Percentiles rank a stretch among this genome's conserved stretches.
phyloP scores from a whole-genome alignment of 92 coral and sea anemone species.

The Porites lobata region DNA sequence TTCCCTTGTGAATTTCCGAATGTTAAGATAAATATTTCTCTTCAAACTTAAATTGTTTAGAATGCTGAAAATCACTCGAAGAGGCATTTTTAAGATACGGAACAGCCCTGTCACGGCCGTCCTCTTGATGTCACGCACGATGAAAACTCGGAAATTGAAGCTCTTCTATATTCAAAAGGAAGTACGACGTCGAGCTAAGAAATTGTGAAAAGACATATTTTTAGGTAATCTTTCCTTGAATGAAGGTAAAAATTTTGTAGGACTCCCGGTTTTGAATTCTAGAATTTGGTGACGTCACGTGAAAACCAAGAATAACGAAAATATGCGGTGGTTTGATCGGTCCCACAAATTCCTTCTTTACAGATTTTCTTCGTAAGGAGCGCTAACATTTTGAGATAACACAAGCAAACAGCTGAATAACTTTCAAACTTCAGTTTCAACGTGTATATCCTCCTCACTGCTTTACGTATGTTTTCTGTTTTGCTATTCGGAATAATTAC shows the following conservation, averaged over 20 bases:
- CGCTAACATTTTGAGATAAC: too few relatives aligned
- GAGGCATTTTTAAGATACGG: slow-evolving; percentile 10
- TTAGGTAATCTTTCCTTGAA: slow-evolving; percentile 15
- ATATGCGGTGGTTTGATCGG: too few relatives aligned
- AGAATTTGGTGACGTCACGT: too few relatives aligned
- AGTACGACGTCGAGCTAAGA: not conserved
- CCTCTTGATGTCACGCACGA: slow-evolving; percentile 16
- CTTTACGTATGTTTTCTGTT: too few relatives aligned
- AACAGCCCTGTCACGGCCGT: not conserved
- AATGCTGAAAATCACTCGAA: slow-evolving; percentile 8
- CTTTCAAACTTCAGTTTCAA: too few relatives aligned
- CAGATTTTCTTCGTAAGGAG: too few relatives aligned
- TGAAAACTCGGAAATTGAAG: slow-evolving; percentile 1
- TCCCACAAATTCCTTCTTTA: too few relatives aligned
- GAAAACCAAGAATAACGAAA: too few relatives aligned
- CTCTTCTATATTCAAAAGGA: too few relatives aligned
- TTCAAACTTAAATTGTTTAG: slow-evolving; percentile 13
- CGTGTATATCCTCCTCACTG: too few relatives aligned
- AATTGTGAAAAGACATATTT: slow-evolving; percentile 10
- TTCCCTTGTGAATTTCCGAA: slow-evolving; percentile 6
- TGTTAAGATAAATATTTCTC: slow-evolving; percentile 9
- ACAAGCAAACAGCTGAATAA: too few relatives aligned
- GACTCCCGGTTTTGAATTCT: slow-evolving; percentile 6
- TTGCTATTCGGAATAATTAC: too few relatives aligned
- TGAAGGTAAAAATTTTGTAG: slow-evolving; percentile 14